Base-by-base conservation (phyloP, 2,888 invertebrate genomes). In the Idaea dimidiata region DNA sequence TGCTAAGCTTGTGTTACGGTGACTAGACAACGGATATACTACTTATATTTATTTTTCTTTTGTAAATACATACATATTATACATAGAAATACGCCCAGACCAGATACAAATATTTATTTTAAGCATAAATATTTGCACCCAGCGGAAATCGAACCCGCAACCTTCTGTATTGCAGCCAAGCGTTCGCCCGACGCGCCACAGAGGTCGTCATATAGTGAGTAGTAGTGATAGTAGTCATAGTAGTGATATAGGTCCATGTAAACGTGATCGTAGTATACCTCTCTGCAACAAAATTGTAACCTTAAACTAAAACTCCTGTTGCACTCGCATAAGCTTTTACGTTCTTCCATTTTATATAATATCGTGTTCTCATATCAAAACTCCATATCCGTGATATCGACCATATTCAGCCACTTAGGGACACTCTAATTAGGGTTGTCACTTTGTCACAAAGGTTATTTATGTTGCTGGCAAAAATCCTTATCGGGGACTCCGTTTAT, bases 321-420 rank as follows among this genome's bases (percentile, higher is more conserved):
- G 68, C 68, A 70, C 68, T 72, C 53, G 61, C 62, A 66, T 69
- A 69, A 65, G 66, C 64, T 66, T 63, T 65, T 63, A 61, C 62
- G 58, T 61, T 69, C 65, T 63, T 55, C 65, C 66, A 63, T 69
- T 67, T 61, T 61, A 70, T 67, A 70, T 71, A 70, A 71, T 68
- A 71, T 68, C 67, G 66, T 66, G 67, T 67, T 66, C 67, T 63
- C 67, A 66, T 72, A 68, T 69, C 69, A 69, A 67, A 72, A 68
- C 63, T 70, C 67, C 62, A 68, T 70, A 71, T 76, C 72, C 70
- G 70, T 73, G 69, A 74, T 73, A 69, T 60, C 62, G 68, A 68
- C 73, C 67, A 72, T 77, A 76, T 71, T 74, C 74, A 74, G 62
- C 75, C 77, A 79, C 78, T 79, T 72, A 75, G 68, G 58, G 66